phyloP scores from a whole-genome alignment of 1,140 invertebrate species.

The Hermatobates lingyangjiaoensis region DNA sequence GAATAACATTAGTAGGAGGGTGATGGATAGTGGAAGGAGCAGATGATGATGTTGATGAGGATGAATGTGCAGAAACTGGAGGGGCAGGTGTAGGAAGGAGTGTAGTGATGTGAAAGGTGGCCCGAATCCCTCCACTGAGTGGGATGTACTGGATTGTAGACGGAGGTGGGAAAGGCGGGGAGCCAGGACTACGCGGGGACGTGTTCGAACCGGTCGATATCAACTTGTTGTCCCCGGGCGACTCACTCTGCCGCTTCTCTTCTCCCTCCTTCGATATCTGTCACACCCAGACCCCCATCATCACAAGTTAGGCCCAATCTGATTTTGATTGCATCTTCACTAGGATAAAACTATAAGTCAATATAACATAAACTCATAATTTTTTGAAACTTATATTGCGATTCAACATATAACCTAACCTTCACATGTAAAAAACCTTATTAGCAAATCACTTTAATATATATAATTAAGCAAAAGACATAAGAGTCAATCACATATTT shows the following conservation, averaged over 20 bases:
- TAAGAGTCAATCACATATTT: too few relatives aligned
- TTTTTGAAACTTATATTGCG: too few relatives aligned
- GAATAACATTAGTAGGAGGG: slow-evolving; percentile 16
- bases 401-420: too few relatives aligned
- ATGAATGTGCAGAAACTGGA: slow-evolving; percentile 12
- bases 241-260: slow-evolving; percentile 17
- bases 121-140: slow-evolving; percentile 9
- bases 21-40: slow-evolving; percentile 20
- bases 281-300: too few relatives aligned
- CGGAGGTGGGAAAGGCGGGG: slow-evolving; percentile 17
- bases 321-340: too few relatives aligned
- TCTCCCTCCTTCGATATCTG: not conserved
- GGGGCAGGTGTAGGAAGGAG: not conserved
- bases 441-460: too few relatives aligned
- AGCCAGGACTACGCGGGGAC: slow-evolving; percentile 9
- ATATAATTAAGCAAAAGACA: too few relatives aligned
- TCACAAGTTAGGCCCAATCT: too few relatives aligned
- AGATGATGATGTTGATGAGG: slow-evolving; percentile 19
- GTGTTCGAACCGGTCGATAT: slow-evolving; percentile 17
- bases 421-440: too few relatives aligned
- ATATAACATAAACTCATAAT: too few relatives aligned
- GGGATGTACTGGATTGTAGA: slow-evolving; percentile 20
- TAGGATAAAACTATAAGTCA: too few relatives aligned
- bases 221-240: slow-evolving; percentile 14
- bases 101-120: slow-evolving; percentile 13